These are phyloP conservation scores for Cyphomyrmex costatus DNA, from an alignment of 1,140 invertebrate species.

Conservation along the genomic window DNA sequence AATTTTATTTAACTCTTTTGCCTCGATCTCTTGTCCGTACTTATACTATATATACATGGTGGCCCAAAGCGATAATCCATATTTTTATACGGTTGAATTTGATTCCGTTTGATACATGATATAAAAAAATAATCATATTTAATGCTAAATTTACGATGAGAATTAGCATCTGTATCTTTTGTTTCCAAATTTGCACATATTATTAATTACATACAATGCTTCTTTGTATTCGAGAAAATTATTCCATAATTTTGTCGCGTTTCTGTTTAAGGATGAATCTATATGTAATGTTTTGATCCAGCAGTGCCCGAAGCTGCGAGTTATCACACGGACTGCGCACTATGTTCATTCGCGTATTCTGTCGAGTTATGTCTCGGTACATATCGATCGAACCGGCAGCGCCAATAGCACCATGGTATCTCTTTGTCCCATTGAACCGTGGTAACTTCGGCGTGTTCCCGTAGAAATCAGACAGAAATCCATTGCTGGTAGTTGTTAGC, in stretches of 20 bases:
- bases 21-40: not conserved
- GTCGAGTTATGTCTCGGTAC: slow-evolving; percentile 78
- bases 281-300: slow-evolving; percentile 12
- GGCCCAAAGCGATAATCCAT: not conserved
- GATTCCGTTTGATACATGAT: not conserved
- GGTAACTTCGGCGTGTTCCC: slow-evolving; percentile 58
- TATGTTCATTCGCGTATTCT: slow-evolving; percentile 73
- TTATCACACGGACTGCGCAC: slow-evolving; percentile 32
- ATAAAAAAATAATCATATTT: not conserved
- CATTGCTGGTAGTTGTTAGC: not conserved
- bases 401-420: slow-evolving; percentile 53
- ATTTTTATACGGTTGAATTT: not conserved
- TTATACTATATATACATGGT: not conserved
- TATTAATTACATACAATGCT: slow-evolving; percentile 33
- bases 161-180: not conserved
- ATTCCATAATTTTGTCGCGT: not conserved
- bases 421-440: slow-evolving; percentile 57
- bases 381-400: slow-evolving; percentile 76
- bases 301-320: not conserved
- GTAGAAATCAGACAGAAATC: slow-evolving; percentile 45
- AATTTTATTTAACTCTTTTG: slow-evolving; percentile 25
- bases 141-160: not conserved
- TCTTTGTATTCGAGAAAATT: slow-evolving; percentile 41
- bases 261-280: not conserved
- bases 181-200: not conserved